A percentile compares a stretch with the other conserved stretches of the same genome.
Conservation (phyloP, 2,113 vertebrate species). For the Callipepla californica region DNA sequence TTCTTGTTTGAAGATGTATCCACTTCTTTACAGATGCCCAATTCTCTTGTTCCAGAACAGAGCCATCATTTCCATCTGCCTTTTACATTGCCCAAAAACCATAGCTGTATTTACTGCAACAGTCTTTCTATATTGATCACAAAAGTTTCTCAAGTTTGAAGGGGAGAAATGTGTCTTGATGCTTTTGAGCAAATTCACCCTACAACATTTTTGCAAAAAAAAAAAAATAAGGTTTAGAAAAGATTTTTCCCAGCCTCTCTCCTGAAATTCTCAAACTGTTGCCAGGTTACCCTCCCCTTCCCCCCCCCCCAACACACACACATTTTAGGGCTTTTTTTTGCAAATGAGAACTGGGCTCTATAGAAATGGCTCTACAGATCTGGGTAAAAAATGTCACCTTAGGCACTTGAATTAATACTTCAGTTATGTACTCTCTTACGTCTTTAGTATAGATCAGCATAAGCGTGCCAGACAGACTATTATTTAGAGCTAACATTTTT, state of each 20-base stretch:
- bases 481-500: conserved; percentile 71
- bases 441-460: conserved; percentile 75
- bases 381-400: conserved; percentile 72
- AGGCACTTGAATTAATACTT: conserved; percentile 78
- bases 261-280: conserved; percentile 35
- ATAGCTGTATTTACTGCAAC: background rate
- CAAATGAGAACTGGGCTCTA: conserved; percentile 24
- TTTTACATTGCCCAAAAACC: background rate
- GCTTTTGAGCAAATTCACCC: background rate
- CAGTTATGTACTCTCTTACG: conserved; percentile 73
- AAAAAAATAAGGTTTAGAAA: conserved; percentile 17
- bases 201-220: background rate
- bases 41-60: background rate
- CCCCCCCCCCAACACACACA: too few species aligned
- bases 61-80: background rate
- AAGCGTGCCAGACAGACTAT: conserved; percentile 73
- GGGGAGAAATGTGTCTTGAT: background rate
- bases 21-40: background rate
- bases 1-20: background rate
- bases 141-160: background rate
- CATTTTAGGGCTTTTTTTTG: background rate
- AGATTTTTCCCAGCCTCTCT: conserved; percentile 33
- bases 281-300: background rate
- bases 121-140: background rate
- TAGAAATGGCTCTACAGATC: conserved; percentile 53